phyloP scores from a whole-genome alignment of 2,888 invertebrate genomes.

The Tinea trinotella region DNA sequence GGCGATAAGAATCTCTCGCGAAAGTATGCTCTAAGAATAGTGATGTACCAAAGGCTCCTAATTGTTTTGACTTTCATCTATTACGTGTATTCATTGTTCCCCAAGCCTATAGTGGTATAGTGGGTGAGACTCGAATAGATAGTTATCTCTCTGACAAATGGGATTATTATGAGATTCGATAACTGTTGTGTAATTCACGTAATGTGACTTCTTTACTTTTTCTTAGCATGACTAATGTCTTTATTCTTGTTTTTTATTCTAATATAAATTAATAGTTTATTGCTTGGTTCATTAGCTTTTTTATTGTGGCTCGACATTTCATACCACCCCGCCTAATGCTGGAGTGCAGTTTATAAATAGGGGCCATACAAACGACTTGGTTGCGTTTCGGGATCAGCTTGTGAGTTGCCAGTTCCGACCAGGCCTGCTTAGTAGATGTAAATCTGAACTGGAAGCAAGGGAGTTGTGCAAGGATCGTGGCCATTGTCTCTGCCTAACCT shows the following conservation, averaged over 20 bases:
- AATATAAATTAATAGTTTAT: neutral
- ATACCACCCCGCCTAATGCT: no score
- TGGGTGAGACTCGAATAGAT: constrained; percentile 32
- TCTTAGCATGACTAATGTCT: constrained; percentile 20
- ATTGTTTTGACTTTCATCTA: constrained; percentile 61
- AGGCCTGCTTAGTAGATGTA: no score
- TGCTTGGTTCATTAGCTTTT: neutral
- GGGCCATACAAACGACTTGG: no score
- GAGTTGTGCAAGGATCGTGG: no score
- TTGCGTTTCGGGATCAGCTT: no score
- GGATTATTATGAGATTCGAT: constrained; percentile 48
- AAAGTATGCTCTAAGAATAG: constrained; percentile 33
- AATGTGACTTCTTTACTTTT: constrained; percentile 38
- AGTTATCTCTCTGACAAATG: constrained; percentile 57
- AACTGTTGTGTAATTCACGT: constrained; percentile 47
- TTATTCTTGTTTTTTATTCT: neutral
- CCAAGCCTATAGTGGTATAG: no score
- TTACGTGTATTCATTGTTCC: constrained; percentile 49
- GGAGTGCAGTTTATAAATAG: no score
- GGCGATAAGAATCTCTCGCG: constrained; percentile 27
- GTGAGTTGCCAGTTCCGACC: no score
- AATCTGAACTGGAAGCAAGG: no score
- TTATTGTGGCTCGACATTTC: no score
- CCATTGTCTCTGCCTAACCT: no score
- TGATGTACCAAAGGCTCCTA: constrained; percentile 45